Conservation (phyloP, 2,797 vertebrate species). For the Balearica regulorum region DNA sequence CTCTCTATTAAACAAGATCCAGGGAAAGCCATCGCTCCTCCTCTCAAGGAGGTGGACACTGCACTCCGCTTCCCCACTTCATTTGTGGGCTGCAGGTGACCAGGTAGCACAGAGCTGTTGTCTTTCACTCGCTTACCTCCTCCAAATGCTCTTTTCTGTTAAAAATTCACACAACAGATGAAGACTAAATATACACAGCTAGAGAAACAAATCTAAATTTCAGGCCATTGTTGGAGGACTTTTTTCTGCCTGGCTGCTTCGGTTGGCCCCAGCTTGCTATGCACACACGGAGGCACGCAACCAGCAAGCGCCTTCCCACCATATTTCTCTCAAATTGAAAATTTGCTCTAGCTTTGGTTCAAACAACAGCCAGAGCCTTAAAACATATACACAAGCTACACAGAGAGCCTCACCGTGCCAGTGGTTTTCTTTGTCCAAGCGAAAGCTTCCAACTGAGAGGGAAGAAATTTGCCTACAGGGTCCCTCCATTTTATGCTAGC, state of each 20-base stretch:
- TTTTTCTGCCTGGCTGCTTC: background rate
- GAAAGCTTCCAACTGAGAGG: background rate
- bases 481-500: background rate
- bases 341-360: background rate
- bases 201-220: background rate
- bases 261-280: accelerated
- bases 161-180: background rate
- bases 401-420: background rate
- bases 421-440: background rate
- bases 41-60: background rate
- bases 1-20: background rate
- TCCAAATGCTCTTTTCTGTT: background rate
- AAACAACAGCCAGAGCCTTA: background rate
- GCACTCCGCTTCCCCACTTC: accelerated
- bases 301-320: accelerated
- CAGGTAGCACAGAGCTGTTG: accelerated
- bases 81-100: background rate
- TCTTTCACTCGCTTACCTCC: background rate
- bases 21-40: background rate
- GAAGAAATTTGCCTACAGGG: background rate
- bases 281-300: accelerated
- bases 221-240: background rate
- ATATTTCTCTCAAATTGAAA: background rate
- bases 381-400: background rate
- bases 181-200: background rate